These are phyloP conservation scores for Motacilla tschutschensis DNA, from an alignment of 2,113 vertebrate genomes.

Conservation along the genomic window DNA sequence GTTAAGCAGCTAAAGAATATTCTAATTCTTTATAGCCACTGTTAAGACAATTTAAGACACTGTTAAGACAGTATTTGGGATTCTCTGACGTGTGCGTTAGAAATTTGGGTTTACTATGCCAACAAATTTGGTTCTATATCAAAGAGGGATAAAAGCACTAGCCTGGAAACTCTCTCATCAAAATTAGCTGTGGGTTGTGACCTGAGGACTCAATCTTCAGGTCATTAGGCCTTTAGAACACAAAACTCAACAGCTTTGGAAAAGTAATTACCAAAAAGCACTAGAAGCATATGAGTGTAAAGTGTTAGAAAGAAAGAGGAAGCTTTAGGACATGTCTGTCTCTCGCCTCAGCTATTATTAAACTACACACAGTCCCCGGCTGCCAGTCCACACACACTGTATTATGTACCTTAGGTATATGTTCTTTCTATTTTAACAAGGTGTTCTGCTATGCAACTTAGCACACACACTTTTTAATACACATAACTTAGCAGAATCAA, in stretches of 20 bases:
- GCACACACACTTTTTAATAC: neutral
- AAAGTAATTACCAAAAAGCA: neutral
- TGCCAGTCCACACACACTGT: neutral
- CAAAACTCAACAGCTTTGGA: neutral
- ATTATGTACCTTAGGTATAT: neutral
- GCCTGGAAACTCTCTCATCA: neutral
- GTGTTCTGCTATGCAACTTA: neutral
- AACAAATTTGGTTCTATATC: neutral
- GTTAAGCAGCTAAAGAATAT: neutral
- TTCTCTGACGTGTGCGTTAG: fast-evolving
- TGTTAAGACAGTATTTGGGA: neutral
- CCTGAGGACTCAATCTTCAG: neutral
- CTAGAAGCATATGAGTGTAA: neutral
- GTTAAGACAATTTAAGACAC: neutral
- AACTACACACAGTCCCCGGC: neutral
- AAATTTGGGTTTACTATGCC: neutral
- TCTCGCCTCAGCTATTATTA: neutral
- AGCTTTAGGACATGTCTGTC: neutral
- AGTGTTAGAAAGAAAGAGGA: neutral
- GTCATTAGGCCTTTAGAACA: neutral
- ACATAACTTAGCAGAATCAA: neutral
- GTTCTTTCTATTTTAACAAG: neutral
- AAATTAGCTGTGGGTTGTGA: neutral
- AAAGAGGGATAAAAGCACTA: neutral
- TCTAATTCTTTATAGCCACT: neutral